Percentiles rank a stretch among this genome's conserved stretches.
Evolutionary conservation across 2,113 vertebrate species (phyloP).

Genomic region (Ardeotis arabs): DNA sequence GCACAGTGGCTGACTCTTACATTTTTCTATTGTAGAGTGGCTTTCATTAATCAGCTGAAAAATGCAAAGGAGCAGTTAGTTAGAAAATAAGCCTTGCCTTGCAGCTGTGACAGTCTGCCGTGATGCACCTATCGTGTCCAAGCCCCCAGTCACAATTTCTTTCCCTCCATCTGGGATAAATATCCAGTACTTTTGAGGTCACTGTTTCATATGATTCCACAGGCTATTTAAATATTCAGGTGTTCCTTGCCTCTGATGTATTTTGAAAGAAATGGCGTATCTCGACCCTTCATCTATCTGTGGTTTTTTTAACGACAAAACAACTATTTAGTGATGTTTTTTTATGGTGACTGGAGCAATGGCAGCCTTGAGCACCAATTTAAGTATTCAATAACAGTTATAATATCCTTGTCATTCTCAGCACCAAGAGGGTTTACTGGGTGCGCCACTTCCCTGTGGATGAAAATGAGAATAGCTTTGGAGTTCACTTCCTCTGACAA

Average conservation of each 20-base stretch:
- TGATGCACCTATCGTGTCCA: not conserved
- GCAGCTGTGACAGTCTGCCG: constrained; percentile 10
- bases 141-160: not conserved
- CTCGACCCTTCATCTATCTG: accelerated
- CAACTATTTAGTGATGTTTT: not conserved
- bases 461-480: not conserved
- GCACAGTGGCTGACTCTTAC: not conserved
- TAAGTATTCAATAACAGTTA: not conserved
- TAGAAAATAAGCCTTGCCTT: not conserved
- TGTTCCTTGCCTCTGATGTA: not conserved
- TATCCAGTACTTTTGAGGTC: constrained; percentile 5
- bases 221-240: not conserved
- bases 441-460: not conserved
- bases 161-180: constrained; percentile 7
- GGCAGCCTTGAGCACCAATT: not conserved
- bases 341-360: not conserved
- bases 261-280: not conserved
- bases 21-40: not conserved
- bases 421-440: not conserved
- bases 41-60: constrained; percentile 23
- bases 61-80: not conserved
- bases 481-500: not conserved
- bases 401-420: not conserved
- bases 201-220: not conserved
- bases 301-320: not conserved